These are phyloP conservation scores for Pristionchus arcanus DNA, from an alignment of 2,888 invertebrate genomes.

Conservation along the genomic window DNA sequence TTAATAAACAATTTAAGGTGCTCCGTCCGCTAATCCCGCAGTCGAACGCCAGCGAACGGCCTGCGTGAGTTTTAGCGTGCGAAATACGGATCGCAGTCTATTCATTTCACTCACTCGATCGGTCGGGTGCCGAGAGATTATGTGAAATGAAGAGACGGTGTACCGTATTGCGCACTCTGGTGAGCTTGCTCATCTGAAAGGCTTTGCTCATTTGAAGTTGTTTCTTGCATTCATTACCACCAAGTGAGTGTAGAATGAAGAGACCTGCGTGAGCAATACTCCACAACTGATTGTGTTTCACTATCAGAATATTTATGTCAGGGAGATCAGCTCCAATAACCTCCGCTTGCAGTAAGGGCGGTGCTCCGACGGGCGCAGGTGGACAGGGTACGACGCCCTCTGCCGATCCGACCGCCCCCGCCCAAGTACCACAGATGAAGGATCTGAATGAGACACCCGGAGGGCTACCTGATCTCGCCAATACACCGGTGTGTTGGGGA, in stretches of 20 bases:
- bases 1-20: not conserved
- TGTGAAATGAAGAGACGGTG: too few relatives aligned
- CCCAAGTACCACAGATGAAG: not conserved
- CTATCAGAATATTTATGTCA: not conserved
- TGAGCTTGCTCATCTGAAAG: too few relatives aligned
- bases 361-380: not conserved
- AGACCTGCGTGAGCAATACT: not conserved
- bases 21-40: not conserved
- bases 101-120: too few relatives aligned
- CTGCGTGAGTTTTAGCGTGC: not conserved
- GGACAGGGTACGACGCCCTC: not conserved
- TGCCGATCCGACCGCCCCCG: not conserved
- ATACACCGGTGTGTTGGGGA: not conserved
- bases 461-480: not conserved
- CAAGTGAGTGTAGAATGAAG: not conserved
- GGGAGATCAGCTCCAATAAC: too few relatives aligned
- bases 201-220: not conserved
- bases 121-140: too few relatives aligned
- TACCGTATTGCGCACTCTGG: too few relatives aligned
- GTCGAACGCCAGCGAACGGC: not conserved
- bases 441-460: not conserved
- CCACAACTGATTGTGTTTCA: not conserved
- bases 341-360: not conserved
- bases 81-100: too few relatives aligned
- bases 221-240: not conserved